Base-by-base conservation (phyloP, 2,797 vertebrate genomes). In the Phaenicophaeus curvirostris region DNA sequence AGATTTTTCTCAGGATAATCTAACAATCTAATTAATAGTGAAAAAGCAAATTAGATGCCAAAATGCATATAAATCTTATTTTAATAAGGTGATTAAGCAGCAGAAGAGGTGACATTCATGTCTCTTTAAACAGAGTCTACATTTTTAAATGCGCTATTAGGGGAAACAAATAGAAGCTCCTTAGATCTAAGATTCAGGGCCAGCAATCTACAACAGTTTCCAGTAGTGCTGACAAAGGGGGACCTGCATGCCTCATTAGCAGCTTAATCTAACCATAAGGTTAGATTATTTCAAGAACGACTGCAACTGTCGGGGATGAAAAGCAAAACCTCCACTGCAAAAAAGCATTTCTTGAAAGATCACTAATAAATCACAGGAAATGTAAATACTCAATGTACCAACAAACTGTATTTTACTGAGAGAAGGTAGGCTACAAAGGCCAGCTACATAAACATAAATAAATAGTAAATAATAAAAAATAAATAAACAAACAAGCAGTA, bases 241-340 rank as follows among this genome's bases (percentile, higher is more conserved):
- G 85, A 84, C 89, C 59, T 48, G 25, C 76, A 94, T 1, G 76
- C 85, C 87, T 96, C 94, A 95, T 95, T 92, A 96, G 82, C 94
- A 91, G 91, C 85, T 91, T 94, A 78, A 94, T 94, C 85, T 94
- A 81, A 76, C 90, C 91, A 84, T 31, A 89, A 95, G 76, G 93
- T 69, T 84, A 48, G 19, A 95, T 88, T 78, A 94, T 83, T 92
- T 96, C 87, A 85, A 94, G 82, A 33, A 81, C 0, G 0, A 65
- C 62, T 28, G 0, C 0, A 1, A 88, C 1, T 69, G 71, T 75
- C 85, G 92, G 88, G 66, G 62, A 80, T 63, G 92, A 87, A 94
- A 81, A 1, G 1, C 3, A 4, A 85, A 93, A 58, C 74, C 24
- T 58, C 19, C 54, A 39, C 42, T 2, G 0, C 19, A 39, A 31